Conservation (phyloP, 2,113 vertebrate genomes). For the Polypterus bichir region DNA sequence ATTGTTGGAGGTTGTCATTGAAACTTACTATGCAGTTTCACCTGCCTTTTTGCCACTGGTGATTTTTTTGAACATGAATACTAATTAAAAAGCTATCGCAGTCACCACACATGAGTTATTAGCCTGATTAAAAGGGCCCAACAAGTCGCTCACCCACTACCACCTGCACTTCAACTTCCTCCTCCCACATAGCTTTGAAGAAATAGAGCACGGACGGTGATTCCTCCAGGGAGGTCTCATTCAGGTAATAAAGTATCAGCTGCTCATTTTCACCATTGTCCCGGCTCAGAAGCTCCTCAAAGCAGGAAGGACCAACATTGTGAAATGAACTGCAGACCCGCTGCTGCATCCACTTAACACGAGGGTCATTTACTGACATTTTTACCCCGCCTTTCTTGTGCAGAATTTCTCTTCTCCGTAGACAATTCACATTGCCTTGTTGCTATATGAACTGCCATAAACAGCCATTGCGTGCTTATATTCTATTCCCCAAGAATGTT, state of each 20-base stretch:
- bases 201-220: conserved; percentile 48
- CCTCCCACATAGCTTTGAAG: conserved; percentile 38
- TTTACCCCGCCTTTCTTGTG: background rate
- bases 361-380: conserved; percentile 57
- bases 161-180: conserved; percentile 41
- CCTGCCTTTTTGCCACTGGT: no score
- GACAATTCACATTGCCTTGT: no score
- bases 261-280: conserved; percentile 44
- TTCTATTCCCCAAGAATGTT: no score
- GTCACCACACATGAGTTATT: no score
- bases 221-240: conserved; percentile 33
- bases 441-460: no score
- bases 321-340: conserved; percentile 39
- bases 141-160: conserved; percentile 34
- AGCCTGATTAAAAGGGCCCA: no score
- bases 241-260: conserved; percentile 51
- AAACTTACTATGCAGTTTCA: no score
- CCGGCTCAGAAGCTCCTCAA: conserved; percentile 66
- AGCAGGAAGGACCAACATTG: conserved; percentile 38
- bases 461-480: no score
- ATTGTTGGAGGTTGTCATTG: no score
- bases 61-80: no score
- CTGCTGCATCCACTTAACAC: conserved; percentile 68
- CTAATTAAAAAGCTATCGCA: no score
- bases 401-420: no score